Percentiles rank a stretch among this genome's conserved stretches.
Conservation (phyloP, 2,113 vertebrate genomes). For the Herpetotheres cachinnans region DNA sequence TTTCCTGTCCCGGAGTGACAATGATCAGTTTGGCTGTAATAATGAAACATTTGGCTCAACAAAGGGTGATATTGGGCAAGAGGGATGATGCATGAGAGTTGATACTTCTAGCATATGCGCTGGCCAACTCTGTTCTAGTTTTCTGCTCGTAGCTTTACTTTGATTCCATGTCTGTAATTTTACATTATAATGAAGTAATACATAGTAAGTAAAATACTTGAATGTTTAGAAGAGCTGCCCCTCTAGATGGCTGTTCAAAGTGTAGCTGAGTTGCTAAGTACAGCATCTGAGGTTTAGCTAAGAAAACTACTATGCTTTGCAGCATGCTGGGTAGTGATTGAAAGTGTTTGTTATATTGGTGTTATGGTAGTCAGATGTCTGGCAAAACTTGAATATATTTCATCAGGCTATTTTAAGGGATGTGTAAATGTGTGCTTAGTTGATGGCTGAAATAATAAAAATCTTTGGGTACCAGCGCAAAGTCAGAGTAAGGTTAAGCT, state of each 20-base stretch:
- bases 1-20: conserved; percentile 54
- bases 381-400: neutral
- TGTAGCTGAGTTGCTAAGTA: neutral
- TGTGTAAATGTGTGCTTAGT: neutral
- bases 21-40: conserved; percentile 15
- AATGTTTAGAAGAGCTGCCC: neutral
- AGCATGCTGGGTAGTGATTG: neutral
- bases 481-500: neutral
- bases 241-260: neutral
- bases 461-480: neutral
- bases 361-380: neutral
- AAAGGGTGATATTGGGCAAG: conserved; percentile 32
- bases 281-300: neutral
- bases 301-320: neutral
- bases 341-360: neutral
- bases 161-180: neutral
- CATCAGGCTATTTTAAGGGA: neutral
- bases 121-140: neutral
- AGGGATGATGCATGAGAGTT: neutral
- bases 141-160: neutral
- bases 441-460: neutral
- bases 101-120: rapidly evolving
- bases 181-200: neutral
- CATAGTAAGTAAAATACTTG: neutral
- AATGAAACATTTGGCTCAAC: conserved; percentile 15